phyloP scores from a whole-genome alignment of 2,797 vertebrate species.

The Erethizon dorsatum region DNA sequence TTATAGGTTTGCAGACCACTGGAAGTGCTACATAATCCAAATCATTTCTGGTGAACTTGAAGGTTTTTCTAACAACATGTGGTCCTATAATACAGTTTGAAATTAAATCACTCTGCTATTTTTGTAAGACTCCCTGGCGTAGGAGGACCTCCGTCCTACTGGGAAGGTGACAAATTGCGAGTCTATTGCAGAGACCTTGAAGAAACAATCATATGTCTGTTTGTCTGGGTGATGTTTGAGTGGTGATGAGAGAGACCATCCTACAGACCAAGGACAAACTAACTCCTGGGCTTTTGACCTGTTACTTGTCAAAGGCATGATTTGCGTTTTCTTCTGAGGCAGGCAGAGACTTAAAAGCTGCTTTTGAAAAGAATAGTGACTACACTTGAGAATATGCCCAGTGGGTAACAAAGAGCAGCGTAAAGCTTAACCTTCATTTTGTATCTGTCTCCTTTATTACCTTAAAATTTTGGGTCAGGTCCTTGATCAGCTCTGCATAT shows the following conservation, averaged over 20 bases:
- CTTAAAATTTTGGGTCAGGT: not conserved
- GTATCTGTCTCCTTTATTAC: not conserved
- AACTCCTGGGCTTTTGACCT: not conserved
- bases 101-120: not conserved
- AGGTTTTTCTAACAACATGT: not conserved
- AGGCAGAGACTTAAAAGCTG: not conserved
- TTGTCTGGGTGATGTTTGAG: not conserved
- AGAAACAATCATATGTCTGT: not conserved
- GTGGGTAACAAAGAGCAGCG: not conserved
- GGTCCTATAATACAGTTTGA: not conserved
- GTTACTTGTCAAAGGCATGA: not conserved
- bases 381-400: not conserved
- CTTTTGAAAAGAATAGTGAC: not conserved
- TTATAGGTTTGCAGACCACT: not conserved
- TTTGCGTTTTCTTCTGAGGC: not conserved
- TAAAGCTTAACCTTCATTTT: not conserved
- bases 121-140: not conserved
- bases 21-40: not conserved
- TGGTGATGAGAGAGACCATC: not conserved
- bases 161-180: not conserved
- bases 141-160: not conserved
- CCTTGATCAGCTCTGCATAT: not conserved
- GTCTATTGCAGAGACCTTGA: no score
- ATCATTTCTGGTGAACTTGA: not conserved
- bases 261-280: not conserved